phyloP scores from a whole-genome alignment of 2,113 vertebrate species.

The Gavialis gangeticus region DNA sequence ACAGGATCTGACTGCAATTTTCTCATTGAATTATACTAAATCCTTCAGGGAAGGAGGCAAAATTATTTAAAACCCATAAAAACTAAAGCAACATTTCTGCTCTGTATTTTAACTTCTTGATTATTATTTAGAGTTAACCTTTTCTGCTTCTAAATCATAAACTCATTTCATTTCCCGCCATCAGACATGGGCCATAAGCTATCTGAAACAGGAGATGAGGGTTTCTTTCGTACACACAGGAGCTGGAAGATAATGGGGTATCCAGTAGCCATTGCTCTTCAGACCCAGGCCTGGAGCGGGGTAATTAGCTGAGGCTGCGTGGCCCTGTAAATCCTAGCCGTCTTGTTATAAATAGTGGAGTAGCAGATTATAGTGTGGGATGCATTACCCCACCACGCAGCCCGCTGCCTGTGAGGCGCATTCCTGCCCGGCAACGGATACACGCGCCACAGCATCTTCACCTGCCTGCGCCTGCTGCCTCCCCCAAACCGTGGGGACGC shows the following conservation, averaged over 20 bases:
- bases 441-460: neutral
- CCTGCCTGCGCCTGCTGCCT: neutral
- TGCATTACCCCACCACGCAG: neutral
- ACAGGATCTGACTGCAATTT: constrained; percentile 76
- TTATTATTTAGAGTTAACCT: constrained; percentile 87
- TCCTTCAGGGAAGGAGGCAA: constrained; percentile 71
- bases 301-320: constrained; percentile 40
- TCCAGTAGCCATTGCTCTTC: constrained; percentile 43
- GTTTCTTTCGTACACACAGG: neutral
- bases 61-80: constrained; percentile 82
- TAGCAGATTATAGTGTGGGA: constrained; percentile 11
- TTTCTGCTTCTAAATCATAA: constrained; percentile 80
- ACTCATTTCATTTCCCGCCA: constrained; percentile 74
- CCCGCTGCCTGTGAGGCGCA: too few species aligned
- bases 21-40: constrained; percentile 74
- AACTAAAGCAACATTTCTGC: constrained; percentile 78
- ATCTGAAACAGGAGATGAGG: neutral
- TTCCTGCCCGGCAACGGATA: neutral
- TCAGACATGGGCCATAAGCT: constrained; percentile 34
- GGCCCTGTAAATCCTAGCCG: neutral
- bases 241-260: constrained; percentile 39
- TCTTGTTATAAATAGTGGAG: constrained; percentile 48
- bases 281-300: constrained; percentile 43
- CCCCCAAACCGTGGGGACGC: neutral
- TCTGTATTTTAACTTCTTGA: constrained; percentile 76